Conservation (phyloP, 2,113 vertebrate genomes). For the Cacatua alba region DNA sequence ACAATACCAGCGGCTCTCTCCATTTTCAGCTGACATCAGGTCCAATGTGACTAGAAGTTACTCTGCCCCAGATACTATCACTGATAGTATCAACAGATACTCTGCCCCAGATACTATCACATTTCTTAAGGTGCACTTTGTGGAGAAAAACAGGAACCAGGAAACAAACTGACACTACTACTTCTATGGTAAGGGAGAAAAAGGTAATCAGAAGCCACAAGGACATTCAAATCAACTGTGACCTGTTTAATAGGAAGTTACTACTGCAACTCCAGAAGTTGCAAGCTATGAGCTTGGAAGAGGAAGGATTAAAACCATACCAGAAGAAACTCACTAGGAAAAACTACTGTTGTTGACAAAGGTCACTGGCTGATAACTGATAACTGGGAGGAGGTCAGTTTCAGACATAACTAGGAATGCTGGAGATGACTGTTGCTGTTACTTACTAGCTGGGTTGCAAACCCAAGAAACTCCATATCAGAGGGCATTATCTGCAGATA, state of each 20-base stretch:
- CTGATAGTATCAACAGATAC: too few relatives aligned
- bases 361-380: background rate
- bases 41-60: background rate
- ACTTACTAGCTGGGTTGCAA: background rate
- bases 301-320: background rate
- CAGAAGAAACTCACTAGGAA: background rate
- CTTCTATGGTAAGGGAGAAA: background rate
- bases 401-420: background rate
- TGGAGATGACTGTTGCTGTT: background rate
- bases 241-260: background rate
- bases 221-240: background rate
- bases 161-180: background rate
- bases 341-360: background rate
- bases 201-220: background rate
- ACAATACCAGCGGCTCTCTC: background rate
- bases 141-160: background rate
- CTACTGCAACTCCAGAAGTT: background rate
- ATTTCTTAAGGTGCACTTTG: background rate
- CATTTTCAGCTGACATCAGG: background rate
- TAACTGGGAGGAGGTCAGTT: background rate
- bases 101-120: background rate
- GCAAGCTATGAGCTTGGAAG: background rate
- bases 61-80: background rate
- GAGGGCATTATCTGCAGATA: background rate
- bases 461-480: background rate